A percentile compares a stretch with the other conserved stretches of the same genome.
Conservation (phyloP, 1,140 invertebrate genomes). For the Polyergus mexicanus region DNA sequence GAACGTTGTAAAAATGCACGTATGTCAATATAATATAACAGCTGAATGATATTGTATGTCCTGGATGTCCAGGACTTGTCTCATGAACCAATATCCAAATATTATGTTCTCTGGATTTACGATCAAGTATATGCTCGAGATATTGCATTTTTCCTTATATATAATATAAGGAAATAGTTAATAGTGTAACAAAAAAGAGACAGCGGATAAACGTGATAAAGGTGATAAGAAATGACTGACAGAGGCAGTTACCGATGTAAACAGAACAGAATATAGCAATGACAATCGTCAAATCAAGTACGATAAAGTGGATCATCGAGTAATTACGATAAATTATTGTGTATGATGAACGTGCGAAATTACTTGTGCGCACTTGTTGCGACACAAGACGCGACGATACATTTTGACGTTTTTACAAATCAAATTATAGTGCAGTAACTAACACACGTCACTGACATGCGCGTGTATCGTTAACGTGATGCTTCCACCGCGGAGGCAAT, state of each 20-base stretch:
- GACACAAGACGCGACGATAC: neutral
- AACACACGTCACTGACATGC: neutral
- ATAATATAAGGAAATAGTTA: too few species aligned
- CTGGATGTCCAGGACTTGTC: neutral
- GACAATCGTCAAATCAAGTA: neutral
- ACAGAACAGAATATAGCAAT: neutral
- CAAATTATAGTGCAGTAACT: slow-evolving; percentile 3
- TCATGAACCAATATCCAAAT: slow-evolving; percentile 15
- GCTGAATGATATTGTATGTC: slow-evolving; percentile 55
- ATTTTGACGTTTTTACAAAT: slow-evolving; percentile 20
- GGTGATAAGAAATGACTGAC: neutral
- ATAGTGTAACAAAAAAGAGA: slow-evolving; percentile 1
- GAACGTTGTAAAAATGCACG: slow-evolving; percentile 33
- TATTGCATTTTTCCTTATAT: neutral
- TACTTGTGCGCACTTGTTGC: neutral
- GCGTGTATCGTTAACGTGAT: slow-evolving; percentile 40
- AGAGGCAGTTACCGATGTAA: neutral
- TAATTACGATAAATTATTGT: neutral
- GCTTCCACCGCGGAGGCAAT: slow-evolving; percentile 28
- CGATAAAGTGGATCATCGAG: neutral
- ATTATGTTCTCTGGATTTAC: slow-evolving; percentile 35
- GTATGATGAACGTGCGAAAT: neutral
- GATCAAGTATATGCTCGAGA: slow-evolving; percentile 18
- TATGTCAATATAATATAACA: slow-evolving; percentile 29
- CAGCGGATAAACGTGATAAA: neutral